Evolutionary conservation across 2,888 invertebrate genomes (phyloP).

Genomic region (Zaprionus bogoriensis): DNA sequence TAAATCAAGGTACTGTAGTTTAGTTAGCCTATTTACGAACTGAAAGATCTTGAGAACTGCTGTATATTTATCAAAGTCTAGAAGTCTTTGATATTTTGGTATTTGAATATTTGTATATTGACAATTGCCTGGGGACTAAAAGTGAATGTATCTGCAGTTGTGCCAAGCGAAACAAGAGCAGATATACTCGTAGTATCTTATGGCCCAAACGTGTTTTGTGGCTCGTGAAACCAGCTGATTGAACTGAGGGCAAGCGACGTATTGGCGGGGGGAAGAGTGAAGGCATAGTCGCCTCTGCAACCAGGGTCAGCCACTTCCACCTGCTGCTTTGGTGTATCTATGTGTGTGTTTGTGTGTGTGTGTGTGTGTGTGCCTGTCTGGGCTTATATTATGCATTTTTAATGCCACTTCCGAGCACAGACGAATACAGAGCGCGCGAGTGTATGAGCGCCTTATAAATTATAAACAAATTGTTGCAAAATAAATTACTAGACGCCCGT

Average conservation of each 20-base stretch:
- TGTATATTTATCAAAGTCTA: background rate
- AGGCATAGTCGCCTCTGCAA: too few species aligned
- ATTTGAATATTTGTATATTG: background rate
- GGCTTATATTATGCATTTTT: conserved; percentile 22
- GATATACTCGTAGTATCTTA: background rate
- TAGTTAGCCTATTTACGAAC: conserved; percentile 8
- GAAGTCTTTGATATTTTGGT: background rate
- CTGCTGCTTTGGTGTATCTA: conserved; percentile 5
- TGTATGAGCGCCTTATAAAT: conserved; percentile 16
- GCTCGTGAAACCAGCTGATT: conserved; percentile 18
- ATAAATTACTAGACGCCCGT: conserved; percentile 1
- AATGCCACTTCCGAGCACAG: conserved; percentile 34
- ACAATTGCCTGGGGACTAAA: background rate
- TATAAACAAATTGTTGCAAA: conserved; percentile 26
- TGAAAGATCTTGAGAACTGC: background rate
- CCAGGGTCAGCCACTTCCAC: conserved; percentile 54
- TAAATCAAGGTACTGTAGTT: too few species aligned
- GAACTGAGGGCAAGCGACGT: conserved; percentile 27
- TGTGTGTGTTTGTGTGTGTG: background rate
- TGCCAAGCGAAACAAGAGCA: background rate
- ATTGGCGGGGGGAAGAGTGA: too few species aligned
- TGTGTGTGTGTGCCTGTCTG: conserved; percentile 6
- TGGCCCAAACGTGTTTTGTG: background rate
- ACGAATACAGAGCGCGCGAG: background rate
- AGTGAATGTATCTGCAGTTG: background rate